Evolutionary conservation across 2,113 vertebrate species (phyloP).

Genomic region (Hippolais icterina): DNA sequence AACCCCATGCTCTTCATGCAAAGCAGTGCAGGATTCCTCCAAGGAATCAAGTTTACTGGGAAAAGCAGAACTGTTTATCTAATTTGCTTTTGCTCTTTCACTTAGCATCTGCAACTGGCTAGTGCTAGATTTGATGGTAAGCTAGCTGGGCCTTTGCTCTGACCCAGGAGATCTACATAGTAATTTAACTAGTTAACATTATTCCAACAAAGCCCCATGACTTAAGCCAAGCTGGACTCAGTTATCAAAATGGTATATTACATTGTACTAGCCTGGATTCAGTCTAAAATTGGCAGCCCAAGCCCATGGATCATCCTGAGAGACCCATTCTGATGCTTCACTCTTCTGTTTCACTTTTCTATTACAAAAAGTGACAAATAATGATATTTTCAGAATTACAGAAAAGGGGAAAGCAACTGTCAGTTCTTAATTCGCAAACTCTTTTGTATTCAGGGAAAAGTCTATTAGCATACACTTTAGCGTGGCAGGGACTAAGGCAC

Average conservation of each 20-base stretch:
- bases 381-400: background rate
- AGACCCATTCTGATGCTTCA: background rate
- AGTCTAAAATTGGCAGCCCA: background rate
- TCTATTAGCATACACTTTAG: background rate
- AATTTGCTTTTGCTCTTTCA: background rate
- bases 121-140: background rate
- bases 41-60: background rate
- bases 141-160: background rate
- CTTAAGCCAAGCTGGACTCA: background rate
- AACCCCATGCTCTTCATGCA: background rate
- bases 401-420: background rate
- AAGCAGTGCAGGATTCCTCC: background rate
- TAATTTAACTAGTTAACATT: background rate
- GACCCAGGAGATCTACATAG: background rate
- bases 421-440: background rate
- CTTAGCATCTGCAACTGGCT: background rate
- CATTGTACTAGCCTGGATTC: background rate
- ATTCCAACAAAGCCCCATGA: background rate
- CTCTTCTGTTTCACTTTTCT: background rate
- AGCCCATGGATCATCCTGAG: accelerated
- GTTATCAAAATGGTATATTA: background rate
- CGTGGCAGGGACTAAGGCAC: background rate
- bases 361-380: background rate
- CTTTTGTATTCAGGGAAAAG: background rate
- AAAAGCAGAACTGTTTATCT: background rate